Conservation (phyloP, 2,888 invertebrate genomes). For the Tinea trinotella region DNA sequence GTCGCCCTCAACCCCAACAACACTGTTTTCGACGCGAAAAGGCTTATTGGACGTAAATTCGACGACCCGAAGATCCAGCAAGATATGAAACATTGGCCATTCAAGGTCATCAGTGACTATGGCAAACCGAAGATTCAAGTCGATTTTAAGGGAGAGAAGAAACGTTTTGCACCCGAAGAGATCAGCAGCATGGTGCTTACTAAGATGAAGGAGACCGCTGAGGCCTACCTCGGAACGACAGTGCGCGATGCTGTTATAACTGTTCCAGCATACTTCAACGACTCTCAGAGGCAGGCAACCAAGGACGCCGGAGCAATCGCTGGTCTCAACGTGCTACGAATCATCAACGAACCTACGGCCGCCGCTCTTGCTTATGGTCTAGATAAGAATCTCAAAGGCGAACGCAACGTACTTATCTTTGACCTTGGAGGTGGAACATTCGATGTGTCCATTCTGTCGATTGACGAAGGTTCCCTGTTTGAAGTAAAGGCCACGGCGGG, state of each 20-base stretch:
- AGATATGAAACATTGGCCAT: constrained; percentile 90
- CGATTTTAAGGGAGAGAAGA: constrained; percentile 76
- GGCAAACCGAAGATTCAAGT: constrained; percentile 80
- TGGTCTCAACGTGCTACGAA: constrained; percentile 84
- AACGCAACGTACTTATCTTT: constrained; percentile 76
- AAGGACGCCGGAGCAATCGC: constrained; percentile 87
- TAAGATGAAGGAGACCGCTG: constrained; percentile 76
- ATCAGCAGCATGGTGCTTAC: constrained; percentile 78
- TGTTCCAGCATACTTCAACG: constrained; percentile 86
- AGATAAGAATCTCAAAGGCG: constrained; percentile 76
- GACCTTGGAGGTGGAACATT: constrained; percentile 80
- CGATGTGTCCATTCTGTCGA: constrained; percentile 87
- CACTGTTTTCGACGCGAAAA: constrained; percentile 81
- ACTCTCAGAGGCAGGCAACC: constrained; percentile 82
- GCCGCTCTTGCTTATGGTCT: constrained; percentile 82
- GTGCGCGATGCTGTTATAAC: constrained; percentile 85
- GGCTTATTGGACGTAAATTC: constrained; percentile 85
- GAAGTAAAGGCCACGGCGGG: constrained; percentile 88
- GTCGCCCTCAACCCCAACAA: constrained; percentile 83
- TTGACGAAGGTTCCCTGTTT: constrained; percentile 82
- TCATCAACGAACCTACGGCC: constrained; percentile 87
- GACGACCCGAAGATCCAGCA: constrained; percentile 82
- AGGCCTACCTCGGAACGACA: constrained; percentile 77
- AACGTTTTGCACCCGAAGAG: constrained; percentile 79
- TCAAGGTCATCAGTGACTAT: constrained; percentile 76